Evolutionary conservation across 1,140 invertebrate genomes (phyloP), one percentile per base, ranked within the genome.

Genomic region (Adelges cooleyi): DNA sequence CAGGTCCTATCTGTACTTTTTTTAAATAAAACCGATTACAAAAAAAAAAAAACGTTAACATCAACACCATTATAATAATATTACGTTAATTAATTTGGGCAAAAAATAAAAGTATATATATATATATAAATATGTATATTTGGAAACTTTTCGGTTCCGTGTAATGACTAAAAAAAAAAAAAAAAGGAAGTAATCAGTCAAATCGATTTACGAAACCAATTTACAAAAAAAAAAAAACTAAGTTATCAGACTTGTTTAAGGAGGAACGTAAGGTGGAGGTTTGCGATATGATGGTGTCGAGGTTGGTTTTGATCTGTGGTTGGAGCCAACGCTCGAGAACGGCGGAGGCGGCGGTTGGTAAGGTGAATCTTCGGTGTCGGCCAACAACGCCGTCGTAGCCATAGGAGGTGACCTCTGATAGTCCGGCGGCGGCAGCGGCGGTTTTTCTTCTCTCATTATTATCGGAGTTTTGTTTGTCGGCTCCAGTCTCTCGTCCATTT

Each of bases 401-500:
- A 77, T 65, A 5, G 77, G 75, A 11, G 77, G 77, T 52, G 78
- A 78, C 66, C 83, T 80, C 68, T 84, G 84, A 72, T 88, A 88
- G 62, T 86, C 84, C 0, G 85, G 85, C 4, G 86, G 86, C 8
- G 85, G 84, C 65, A 92, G 75, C 0, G 92, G 91, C 25, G 92
- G 91, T 73, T 92, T 92, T 72, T 95, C 92, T 69, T 95, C 91
- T 69, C 92, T 89, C 74, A 95, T 81, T 68, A 95, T 95, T 2
- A 95, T 84, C 1, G 92, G 92, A 40, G 86, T 85, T 77, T 94
- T 94, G 70, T 91, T 90, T 27, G 85, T 86, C 29, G 87, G 84
- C 74, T 87, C 87, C 1, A 86, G 88, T 72, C 91, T 88, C 71
- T 95, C 92, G 69, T 93, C 90, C 13, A 95, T 77, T 74, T 97